Evolutionary conservation across 2,888 invertebrate species (phyloP).

Genomic region (Melanostoma scalare): DNA sequence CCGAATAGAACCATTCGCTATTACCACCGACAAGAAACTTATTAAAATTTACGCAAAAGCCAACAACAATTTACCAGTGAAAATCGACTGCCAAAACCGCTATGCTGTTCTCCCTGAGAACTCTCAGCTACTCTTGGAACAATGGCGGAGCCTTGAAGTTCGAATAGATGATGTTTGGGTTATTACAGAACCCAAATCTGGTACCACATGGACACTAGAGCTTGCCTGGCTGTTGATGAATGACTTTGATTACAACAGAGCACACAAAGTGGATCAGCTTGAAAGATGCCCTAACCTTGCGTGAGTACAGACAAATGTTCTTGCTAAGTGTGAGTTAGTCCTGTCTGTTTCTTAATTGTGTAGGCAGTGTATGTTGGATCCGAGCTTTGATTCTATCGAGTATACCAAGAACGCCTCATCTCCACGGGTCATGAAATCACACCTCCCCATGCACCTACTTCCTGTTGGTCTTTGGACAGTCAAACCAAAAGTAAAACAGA

Average conservation of each 20-base stretch:
- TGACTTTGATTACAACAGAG: constrained; percentile 77
- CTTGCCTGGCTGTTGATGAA: constrained; percentile 78
- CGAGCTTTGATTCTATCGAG: background rate
- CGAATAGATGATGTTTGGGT: constrained; percentile 78
- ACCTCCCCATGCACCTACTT: constrained; percentile 74
- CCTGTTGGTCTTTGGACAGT: constrained; percentile 74
- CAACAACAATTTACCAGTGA: background rate
- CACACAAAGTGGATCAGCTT: constrained; percentile 74
- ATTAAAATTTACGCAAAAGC: background rate
- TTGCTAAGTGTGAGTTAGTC: background rate
- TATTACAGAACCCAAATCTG: constrained; percentile 77
- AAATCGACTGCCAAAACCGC: background rate
- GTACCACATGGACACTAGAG: constrained; percentile 81
- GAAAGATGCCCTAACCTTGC: constrained; percentile 77
- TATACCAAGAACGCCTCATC: constrained; percentile 22
- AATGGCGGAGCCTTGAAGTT: constrained; percentile 76
- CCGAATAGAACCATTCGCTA: constrained; percentile 12
- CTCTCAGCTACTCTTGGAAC: background rate
- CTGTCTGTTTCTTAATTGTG: background rate
- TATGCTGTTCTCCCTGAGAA: background rate
- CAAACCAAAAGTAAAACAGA: constrained; percentile 69
- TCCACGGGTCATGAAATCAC: constrained; percentile 75
- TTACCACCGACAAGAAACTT: constrained; percentile 52
- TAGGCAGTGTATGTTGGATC: background rate
- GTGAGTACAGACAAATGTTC: constrained; percentile 66